Evolutionary conservation across 2,797 vertebrate species (phyloP).

Genomic region (Psittacula derbiana): DNA sequence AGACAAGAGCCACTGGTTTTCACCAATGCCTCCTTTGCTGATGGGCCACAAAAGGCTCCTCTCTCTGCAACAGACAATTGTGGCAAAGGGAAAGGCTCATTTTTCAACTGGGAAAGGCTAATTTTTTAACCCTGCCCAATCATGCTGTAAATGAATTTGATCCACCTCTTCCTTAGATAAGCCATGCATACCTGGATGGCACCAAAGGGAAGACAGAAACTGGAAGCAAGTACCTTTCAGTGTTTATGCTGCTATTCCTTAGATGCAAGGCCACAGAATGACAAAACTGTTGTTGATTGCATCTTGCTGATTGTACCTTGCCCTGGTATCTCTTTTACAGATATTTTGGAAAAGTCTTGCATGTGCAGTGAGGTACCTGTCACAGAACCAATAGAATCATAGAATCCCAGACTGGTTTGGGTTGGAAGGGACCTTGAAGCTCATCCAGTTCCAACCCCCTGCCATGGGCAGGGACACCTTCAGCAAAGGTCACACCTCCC

Average conservation of each 20-base stretch:
- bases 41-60: not conserved
- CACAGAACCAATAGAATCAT: not conserved
- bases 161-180: not conserved
- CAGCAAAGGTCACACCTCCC: not conserved
- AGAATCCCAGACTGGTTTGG: not conserved
- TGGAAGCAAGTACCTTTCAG: not conserved
- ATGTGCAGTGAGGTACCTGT: not conserved
- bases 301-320: not conserved
- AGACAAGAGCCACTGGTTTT: not conserved
- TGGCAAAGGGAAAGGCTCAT: not conserved
- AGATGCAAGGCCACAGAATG: not conserved
- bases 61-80: not conserved
- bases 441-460: not conserved
- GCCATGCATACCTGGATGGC: accelerated
- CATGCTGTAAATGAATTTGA: not conserved
- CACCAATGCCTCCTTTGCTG: not conserved
- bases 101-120: not conserved
- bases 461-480: not conserved
- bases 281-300: not conserved
- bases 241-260: not conserved
- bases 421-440: not conserved
- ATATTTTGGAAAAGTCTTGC: not conserved
- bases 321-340: not conserved
- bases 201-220: not conserved
- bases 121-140: not conserved